Base-by-base conservation (phyloP, 2,888 invertebrate genomes). In the Ormyrus rosae region DNA sequence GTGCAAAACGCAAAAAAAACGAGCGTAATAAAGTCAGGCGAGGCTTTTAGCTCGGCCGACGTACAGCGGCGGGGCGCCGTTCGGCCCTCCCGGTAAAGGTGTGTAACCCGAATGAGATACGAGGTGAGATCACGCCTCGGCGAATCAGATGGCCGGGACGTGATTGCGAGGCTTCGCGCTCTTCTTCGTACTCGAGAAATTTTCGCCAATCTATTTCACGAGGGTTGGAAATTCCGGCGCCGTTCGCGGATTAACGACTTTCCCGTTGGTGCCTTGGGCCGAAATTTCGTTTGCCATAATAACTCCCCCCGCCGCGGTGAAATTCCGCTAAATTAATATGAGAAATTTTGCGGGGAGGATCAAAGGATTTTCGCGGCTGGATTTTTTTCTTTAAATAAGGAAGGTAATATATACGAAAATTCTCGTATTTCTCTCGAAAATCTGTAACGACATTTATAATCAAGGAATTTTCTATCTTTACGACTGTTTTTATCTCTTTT, bases 111-210 rank as follows among this genome's bases (percentile, higher is more conserved):
- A 72, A 75, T 69, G 78, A 78, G 78, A 79, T 75, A 73, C 68
- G 81, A 78, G 75, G 71, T 75, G 81, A 82, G 75, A 82, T 82
- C 76, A 81, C 81, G 73, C 72, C 73, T 75, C 60, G 58, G 61
- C 64, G 73, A 81, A 61, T 82, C 70, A 76, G 81, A 81, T 81
- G 79, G 76, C 61, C 73, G 34, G 70, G 74, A 81, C 81, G 81
- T 82, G 81, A 75, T 73, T 78, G 72, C 79, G 73, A 74, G 56
- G 19, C 19, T 19, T 19, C 19, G 19, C 19, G 19, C 19, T 53
- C 60, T 50, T 34, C 51, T 51, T 10, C 65, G 70, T 60, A 63
- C 67, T 78, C 50, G 46, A 46, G 64, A 60, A 77, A 58, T 67
- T 64, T 13, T 34, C 68, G 58, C 72, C 34, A 7, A 60, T 69